phyloP scores from a whole-genome alignment of 2,797 vertebrate species.

The Lagodon rhomboides region DNA sequence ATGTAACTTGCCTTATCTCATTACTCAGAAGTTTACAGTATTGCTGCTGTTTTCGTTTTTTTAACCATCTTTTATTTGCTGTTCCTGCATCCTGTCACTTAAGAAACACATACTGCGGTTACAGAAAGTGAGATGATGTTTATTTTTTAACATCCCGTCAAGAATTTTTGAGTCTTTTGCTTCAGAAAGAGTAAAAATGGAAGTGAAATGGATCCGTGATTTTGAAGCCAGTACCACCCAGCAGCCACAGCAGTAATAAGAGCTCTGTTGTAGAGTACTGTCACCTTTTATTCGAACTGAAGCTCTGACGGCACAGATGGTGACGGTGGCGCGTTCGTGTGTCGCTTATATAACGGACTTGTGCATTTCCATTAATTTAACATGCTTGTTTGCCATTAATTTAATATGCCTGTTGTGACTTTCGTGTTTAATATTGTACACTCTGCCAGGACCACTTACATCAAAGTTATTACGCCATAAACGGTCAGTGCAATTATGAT shows the following conservation, averaged over 20 bases:
- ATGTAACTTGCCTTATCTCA: constrained; percentile 15
- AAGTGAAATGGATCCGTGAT: no score
- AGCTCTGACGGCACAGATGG: constrained; percentile 24
- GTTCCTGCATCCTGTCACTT: neutral
- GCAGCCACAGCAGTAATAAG: neutral
- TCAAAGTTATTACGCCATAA: constrained; percentile 38
- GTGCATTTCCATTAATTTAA: constrained; percentile 40
- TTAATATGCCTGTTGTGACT: constrained; percentile 48
- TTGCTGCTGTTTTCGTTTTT: no score
- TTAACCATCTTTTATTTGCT: neutral
- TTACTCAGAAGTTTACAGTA: neutral
- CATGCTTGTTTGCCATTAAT: constrained; percentile 37
- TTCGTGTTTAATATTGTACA: constrained; percentile 46
- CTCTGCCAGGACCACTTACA: constrained; percentile 42
- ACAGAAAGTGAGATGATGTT: neutral
- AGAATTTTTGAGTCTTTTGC: no score
- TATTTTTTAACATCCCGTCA: no score
- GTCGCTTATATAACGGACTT: constrained; percentile 28
- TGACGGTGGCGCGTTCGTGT: constrained; percentile 4
- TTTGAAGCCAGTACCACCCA: no score
- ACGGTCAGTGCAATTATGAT: constrained; percentile 2
- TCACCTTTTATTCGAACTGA: constrained; percentile 6
- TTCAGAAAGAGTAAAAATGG: no score
- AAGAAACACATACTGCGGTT: neutral
- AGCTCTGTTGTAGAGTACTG: constrained; percentile 5